A percentile compares a stretch with the other conserved stretches of the same genome.
phyloP scores from a whole-genome alignment of 2,888 invertebrate genomes.

The Beris morrisii region DNA sequence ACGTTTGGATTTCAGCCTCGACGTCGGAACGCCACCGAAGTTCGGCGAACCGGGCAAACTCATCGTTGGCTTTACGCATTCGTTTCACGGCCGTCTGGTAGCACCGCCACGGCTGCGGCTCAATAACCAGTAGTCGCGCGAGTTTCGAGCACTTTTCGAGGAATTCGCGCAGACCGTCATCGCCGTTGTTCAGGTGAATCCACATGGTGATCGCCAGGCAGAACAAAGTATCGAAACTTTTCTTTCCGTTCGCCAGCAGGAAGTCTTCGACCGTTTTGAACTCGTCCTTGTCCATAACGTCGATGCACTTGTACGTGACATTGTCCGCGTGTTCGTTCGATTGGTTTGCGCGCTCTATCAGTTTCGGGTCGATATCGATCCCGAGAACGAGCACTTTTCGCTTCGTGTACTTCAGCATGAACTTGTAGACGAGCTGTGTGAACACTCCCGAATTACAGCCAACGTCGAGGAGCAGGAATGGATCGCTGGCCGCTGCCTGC shows the following conservation, averaged over 20 bases:
- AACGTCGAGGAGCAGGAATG: conserved; percentile 66
- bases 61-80: conserved; percentile 63
- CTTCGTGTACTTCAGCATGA: conserved; percentile 50
- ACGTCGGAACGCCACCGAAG: conserved; percentile 66
- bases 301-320: conserved; percentile 62
- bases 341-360: conserved; percentile 69
- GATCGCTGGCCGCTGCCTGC: conserved; percentile 43
- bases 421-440: conserved; percentile 63
- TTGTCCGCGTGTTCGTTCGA: conserved; percentile 52
- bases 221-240: conserved; percentile 68
- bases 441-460: conserved; percentile 82
- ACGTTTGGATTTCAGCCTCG: conserved; percentile 63
- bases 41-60: conserved; percentile 63
- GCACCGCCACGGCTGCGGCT: conserved; percentile 86
- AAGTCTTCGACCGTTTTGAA: conserved; percentile 56
- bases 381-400: conserved; percentile 58
- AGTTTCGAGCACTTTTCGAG: conserved; percentile 60
- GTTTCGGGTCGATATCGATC: conserved; percentile 72
- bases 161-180: conserved; percentile 68
- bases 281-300: conserved; percentile 62
- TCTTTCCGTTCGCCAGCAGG: conserved; percentile 55
- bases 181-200: conserved; percentile 85
- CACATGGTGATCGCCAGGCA: conserved; percentile 89
- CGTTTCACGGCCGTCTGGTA: conserved; percentile 76
- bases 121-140: conserved; percentile 67